phyloP scores from a whole-genome alignment of 2,113 vertebrate species.

The Aix galericulata region DNA sequence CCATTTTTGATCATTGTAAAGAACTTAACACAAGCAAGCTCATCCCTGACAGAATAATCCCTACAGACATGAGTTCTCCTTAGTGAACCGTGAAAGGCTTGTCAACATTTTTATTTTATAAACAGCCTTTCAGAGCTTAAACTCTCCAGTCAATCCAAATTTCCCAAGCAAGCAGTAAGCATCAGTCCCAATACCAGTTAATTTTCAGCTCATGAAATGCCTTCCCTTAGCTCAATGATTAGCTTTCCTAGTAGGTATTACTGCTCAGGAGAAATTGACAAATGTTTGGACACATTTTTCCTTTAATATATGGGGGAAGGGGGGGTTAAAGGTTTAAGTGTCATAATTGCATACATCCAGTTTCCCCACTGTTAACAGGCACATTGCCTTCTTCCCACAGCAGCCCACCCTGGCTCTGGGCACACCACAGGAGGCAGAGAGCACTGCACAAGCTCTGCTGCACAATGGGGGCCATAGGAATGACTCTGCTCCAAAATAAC shows the following conservation, averaged over 20 bases:
- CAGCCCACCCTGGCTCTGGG: neutral
- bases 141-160: neutral
- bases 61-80: neutral
- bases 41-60: neutral
- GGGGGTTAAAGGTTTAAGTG: too few relatives aligned
- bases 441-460: neutral
- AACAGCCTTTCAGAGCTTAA: neutral
- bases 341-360: neutral
- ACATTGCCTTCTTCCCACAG: neutral
- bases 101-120: constrained; percentile 23
- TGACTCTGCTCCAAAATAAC: neutral
- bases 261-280: neutral
- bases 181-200: neutral
- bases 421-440: fast-evolving
- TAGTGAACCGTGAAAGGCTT: neutral
- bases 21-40: neutral
- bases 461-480: fast-evolving
- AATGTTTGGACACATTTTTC: neutral
- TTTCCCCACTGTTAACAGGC: neutral
- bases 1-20: neutral
- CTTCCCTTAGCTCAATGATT: neutral
- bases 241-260: neutral
- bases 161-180: neutral
- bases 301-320: neutral
- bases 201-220: neutral